These are phyloP conservation scores for Tinea semifulvella DNA, from an alignment of 2,888 invertebrate species.

Conservation along the genomic window DNA sequence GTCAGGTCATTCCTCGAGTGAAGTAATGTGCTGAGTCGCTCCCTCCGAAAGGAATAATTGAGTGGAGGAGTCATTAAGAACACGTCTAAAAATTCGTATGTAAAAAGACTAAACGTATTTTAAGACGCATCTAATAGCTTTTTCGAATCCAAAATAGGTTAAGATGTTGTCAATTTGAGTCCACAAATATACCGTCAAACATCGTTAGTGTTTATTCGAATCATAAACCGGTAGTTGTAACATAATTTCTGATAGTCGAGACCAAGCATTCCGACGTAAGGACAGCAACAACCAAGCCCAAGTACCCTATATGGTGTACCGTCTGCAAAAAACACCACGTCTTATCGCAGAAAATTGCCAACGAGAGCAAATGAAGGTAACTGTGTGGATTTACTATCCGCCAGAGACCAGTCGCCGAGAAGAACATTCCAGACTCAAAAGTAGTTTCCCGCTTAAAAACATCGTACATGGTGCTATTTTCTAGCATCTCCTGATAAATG, in stretches of 20 bases:
- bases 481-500: conserved; percentile 79
- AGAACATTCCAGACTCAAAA: conserved; percentile 78
- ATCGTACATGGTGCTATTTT: conserved; percentile 64
- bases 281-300: conserved; percentile 72
- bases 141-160: too few relatives aligned
- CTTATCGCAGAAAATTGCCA: conserved; percentile 84
- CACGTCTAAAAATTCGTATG: too few relatives aligned
- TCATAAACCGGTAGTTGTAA: not conserved
- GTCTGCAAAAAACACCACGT: conserved; percentile 78
- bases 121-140: too few relatives aligned
- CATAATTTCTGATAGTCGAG: conserved; percentile 21
- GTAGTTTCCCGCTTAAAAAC: conserved; percentile 62
- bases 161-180: too few relatives aligned
- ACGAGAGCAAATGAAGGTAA: conserved; percentile 74
- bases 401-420: conserved; percentile 78
- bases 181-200: too few relatives aligned
- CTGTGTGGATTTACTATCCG: conserved; percentile 82
- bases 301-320: conserved; percentile 76
- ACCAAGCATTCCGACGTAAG: conserved; percentile 77
- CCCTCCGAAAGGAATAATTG: too few relatives aligned
- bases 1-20: too few relatives aligned
- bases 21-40: too few relatives aligned
- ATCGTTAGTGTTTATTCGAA: too few relatives aligned
- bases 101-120: too few relatives aligned
- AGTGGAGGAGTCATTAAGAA: too few relatives aligned